Conservation (phyloP, 2,888 invertebrate species). For the Plebejus melissa region DNA sequence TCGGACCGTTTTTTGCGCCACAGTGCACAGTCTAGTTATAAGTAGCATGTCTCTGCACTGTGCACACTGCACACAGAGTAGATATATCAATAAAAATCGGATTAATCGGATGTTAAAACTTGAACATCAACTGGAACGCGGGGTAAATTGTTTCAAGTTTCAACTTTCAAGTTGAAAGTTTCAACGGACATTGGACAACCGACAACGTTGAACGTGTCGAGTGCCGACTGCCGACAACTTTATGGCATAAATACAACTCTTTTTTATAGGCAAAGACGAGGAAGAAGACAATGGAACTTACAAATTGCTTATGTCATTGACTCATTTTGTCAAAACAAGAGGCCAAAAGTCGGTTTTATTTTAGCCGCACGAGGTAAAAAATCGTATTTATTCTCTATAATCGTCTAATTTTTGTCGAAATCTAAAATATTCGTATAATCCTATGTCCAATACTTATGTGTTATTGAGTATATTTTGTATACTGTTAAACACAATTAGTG, state of each 20-base stretch:
- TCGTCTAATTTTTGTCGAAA: background rate
- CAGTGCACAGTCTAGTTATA: no score
- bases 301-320: background rate
- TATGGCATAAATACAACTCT: background rate
- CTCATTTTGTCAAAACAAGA: slow-evolving; percentile 26
- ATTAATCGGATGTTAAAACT: no score
- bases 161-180: no score
- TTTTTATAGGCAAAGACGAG: background rate
- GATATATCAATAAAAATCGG: no score
- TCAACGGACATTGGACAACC: no score
- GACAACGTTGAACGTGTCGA: no score
- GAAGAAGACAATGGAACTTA: background rate
- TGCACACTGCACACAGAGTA: no score
- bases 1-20: no score
- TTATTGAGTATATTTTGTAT: slow-evolving; percentile 11
- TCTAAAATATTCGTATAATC: background rate
- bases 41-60: no score
- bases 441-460: background rate
- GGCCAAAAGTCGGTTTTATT: background rate
- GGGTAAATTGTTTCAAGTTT: no score
- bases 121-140: no score
- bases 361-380: slow-evolving; percentile 27
- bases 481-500: background rate
- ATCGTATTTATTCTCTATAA: slow-evolving; percentile 19
- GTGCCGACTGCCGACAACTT: no score